Conservation (phyloP, 2,113 vertebrate genomes). For the Stercorarius parasiticus region DNA sequence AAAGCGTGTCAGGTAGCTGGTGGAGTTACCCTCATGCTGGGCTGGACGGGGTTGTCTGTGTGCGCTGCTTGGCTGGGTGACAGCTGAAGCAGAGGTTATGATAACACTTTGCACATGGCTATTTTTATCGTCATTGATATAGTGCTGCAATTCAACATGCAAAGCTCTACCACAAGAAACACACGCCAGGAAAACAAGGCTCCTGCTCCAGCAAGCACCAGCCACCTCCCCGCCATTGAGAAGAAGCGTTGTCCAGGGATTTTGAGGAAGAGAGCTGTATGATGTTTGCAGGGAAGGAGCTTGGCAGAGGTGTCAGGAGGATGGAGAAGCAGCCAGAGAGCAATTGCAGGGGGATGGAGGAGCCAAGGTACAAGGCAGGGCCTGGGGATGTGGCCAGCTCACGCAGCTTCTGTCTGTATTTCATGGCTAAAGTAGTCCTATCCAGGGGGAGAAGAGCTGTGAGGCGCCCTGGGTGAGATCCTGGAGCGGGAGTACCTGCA, state of each 20-base stretch:
- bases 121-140: slow-evolving; percentile 36
- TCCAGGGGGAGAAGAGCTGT: background rate
- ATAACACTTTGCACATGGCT: slow-evolving; percentile 29
- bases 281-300: background rate
- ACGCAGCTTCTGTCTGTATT: background rate
- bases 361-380: background rate
- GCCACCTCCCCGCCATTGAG: background rate
- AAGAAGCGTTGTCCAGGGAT: background rate
- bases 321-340: background rate
- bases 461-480: background rate
- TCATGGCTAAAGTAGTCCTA: background rate
- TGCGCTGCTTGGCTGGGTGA: background rate
- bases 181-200: background rate
- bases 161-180: background rate
- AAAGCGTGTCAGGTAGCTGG: background rate
- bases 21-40: background rate
- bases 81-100: slow-evolving; percentile 29
- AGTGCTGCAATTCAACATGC: background rate
- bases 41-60: background rate
- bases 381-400: background rate
- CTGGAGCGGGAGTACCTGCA: background rate
- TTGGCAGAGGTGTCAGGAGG: background rate
- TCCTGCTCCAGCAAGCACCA: background rate
- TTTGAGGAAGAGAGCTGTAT: background rate
- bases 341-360: background rate